A percentile compares a stretch with the other conserved stretches of the same genome.
phyloP scores from a whole-genome alignment of 2,888 invertebrate genomes.

The Athalia circularis region DNA sequence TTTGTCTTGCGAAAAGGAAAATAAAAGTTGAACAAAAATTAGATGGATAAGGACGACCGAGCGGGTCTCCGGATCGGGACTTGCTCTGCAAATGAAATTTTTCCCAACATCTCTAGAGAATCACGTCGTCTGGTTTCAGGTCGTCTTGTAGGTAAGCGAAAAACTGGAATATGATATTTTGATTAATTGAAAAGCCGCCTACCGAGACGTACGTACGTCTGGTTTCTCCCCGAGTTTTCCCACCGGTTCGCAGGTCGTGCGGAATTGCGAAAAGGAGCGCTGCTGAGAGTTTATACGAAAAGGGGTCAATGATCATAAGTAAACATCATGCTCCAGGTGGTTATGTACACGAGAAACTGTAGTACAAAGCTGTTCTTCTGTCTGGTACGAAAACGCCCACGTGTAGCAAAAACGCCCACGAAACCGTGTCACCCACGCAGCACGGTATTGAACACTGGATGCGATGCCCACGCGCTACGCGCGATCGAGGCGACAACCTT shows the following conservation, averaged over 20 bases:
- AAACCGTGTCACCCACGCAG: slow-evolving; percentile 1
- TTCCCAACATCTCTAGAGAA: too few relatives aligned
- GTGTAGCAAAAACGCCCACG: neutral
- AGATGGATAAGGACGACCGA: too few relatives aligned
- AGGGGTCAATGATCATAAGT: slow-evolving; percentile 25
- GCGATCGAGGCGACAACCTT: slow-evolving; percentile 12
- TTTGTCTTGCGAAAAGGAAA: too few relatives aligned
- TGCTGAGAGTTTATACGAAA: neutral
- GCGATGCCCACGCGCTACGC: slow-evolving; percentile 8
- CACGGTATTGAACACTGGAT: neutral
- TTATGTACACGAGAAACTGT: too few relatives aligned
- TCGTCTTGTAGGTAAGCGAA: neutral
- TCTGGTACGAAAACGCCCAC: slow-evolving; percentile 2
- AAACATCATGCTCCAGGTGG: neutral
- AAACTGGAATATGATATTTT: neutral
- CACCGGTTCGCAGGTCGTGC: neutral
- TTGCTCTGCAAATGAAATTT: too few relatives aligned
- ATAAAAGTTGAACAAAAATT: too few relatives aligned
- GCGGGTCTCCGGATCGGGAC: too few relatives aligned
- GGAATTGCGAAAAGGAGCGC: neutral
- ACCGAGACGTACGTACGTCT: too few relatives aligned
- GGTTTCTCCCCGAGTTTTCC: too few relatives aligned
- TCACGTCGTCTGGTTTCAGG: too few relatives aligned
- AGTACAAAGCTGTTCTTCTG: too few relatives aligned
- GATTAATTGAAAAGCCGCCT: neutral